phyloP scores from a whole-genome alignment of 2,113 vertebrate species.

The Pterocles orientalis region DNA sequence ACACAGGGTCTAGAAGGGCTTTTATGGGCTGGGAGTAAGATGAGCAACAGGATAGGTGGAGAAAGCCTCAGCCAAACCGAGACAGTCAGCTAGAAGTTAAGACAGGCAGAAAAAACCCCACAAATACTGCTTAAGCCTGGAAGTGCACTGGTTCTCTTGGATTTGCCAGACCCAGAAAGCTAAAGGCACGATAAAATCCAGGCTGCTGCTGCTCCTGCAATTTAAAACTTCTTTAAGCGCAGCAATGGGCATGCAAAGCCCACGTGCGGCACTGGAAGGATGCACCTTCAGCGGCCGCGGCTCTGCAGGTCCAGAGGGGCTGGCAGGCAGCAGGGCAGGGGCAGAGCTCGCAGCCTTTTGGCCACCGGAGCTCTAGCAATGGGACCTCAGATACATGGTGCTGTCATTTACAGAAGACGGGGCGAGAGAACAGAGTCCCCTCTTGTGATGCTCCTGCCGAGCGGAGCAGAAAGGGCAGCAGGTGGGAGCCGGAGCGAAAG shows the following conservation, averaged over 20 bases:
- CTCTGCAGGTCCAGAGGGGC: neutral
- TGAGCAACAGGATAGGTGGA: slow-evolving; percentile 48
- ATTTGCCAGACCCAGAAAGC: neutral
- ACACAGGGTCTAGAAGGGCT: slow-evolving; percentile 18
- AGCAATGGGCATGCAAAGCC: rapidly evolving
- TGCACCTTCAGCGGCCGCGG: neutral
- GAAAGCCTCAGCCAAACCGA: slow-evolving; percentile 19
- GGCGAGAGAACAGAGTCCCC: no score
- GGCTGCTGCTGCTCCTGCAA: neutral
- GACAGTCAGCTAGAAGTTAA: slow-evolving; percentile 3
- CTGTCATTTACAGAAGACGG: neutral
- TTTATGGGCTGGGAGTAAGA: neutral
- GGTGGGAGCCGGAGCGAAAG: neutral
- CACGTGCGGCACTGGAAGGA: neutral
- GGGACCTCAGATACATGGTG: neutral
- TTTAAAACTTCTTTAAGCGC: neutral
- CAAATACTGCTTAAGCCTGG: neutral
- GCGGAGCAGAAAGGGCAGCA: neutral
- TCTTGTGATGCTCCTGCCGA: neutral
- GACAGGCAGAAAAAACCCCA: neutral
- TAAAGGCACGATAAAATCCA: neutral
- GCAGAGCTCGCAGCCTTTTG: neutral
- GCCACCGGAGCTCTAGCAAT: neutral
- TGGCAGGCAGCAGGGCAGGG: neutral
- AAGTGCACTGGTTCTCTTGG: neutral